These are phyloP conservation scores for Brachypalpus laphriformis DNA, from an alignment of 2,888 invertebrate genomes.

Conservation along the genomic window DNA sequence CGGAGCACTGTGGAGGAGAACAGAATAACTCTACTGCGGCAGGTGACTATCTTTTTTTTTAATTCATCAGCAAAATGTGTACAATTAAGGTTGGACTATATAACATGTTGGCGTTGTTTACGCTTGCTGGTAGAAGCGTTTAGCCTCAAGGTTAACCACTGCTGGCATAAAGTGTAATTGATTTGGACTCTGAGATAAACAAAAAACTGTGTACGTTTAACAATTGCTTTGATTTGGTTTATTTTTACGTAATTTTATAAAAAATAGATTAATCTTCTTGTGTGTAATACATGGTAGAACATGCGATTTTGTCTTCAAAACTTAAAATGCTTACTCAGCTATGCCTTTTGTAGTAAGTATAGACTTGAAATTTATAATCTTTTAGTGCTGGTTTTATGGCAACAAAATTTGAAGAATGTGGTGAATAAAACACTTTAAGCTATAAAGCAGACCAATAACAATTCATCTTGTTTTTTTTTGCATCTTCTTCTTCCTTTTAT, in stretches of 20 bases:
- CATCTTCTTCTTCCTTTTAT: no score
- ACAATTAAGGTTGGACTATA: conserved; percentile 19
- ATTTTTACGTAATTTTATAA: not conserved
- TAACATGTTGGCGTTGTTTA: conserved; percentile 55
- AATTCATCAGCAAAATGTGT: not conserved
- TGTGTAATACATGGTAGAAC: not conserved
- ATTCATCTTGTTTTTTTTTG: no score
- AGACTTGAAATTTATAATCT: not conserved
- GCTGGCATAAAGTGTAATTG: conserved; percentile 18
- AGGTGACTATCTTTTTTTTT: not conserved
- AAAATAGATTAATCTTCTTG: not conserved
- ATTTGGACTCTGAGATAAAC: conserved; percentile 39
- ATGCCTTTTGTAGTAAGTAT: not conserved
- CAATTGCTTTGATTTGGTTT: not conserved
- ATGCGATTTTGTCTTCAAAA: not conserved
- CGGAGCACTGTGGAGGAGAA: not conserved
- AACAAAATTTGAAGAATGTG: not conserved
- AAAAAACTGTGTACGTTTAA: not conserved
- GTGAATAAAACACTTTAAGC: no score
- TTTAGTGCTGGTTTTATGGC: not conserved
- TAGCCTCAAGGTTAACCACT: conserved; percentile 54
- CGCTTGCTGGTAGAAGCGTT: conserved; percentile 28
- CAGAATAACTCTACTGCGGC: conserved; percentile 11
- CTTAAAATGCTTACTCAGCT: not conserved
- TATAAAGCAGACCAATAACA: no score